Evolutionary conservation across 1,140 invertebrate genomes (phyloP), one percentile per base, ranked within the genome.

Genomic region (Zaprionus inermis): DNA sequence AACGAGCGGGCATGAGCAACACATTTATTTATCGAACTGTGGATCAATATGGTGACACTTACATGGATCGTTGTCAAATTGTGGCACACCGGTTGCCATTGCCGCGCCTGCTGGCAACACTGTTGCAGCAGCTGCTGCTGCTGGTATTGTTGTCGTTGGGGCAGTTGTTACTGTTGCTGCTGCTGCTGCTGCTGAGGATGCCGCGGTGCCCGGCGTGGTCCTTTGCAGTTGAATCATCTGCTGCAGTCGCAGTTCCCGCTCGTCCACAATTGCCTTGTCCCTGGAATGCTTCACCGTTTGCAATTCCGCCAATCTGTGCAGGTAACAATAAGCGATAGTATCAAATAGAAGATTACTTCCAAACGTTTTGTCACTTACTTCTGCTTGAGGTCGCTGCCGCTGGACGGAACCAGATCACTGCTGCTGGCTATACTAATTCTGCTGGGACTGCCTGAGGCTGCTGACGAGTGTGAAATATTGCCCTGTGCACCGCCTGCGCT

Each of bases 151-250:
- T 60, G 96, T 90, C 66, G 94, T 94, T 60, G 95, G 93, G 16
- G 60, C 20, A 46, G 60, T 28, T 28, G 95, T 93, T 65, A 94
- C 93, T 75, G 94, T 93, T n/a, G 94, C 94, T 28, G 95, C 93
- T 22, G 96, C 93, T 59, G 94, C 93, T 74, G 94, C 93, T 14
- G 95, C 94, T 30, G 95, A 93, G 44, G 96, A 95, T 57, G 95
- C 93, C 49, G 96, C 93, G 75, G 94, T 94, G 10, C 95, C 94
- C 93, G 96, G 91, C 74, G 95, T 94, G 60, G 95, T 94, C 72
- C 94, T 94, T 22, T 95, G 94, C 76, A 96, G 92, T 59, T 96
- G 93, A 3, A 95, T 93, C 94, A 96, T 94, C 93, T 96, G 95
- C 64, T 96, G 94, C 78, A 96, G 94, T n/a, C 96, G 94, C 73